Evolutionary conservation across 2,888 invertebrate species (phyloP).

Genomic region (Torymus tubicola): DNA sequence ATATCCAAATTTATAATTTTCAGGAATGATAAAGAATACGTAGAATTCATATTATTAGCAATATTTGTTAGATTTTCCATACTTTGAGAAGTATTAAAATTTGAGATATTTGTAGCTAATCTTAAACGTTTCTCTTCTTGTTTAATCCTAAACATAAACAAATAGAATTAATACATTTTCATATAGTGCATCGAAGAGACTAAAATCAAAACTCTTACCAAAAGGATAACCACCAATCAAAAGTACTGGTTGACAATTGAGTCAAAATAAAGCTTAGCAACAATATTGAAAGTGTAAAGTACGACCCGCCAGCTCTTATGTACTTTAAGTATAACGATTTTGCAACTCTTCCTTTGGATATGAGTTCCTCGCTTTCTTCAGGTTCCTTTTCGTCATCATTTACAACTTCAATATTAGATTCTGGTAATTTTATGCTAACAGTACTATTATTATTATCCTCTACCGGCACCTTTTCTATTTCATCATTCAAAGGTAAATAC

Average conservation of each 20-base stretch:
- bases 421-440: not conserved
- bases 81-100: too few species aligned
- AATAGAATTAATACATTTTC: not conserved
- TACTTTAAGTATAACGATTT: slow-evolving; percentile 83
- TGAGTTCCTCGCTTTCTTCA: slow-evolving; percentile 80
- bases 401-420: slow-evolving; percentile 21
- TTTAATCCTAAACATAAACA: not conserved
- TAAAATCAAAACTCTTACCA: slow-evolving; percentile 79
- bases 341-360: slow-evolving; percentile 82
- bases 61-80: too few species aligned
- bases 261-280: slow-evolving; percentile 80
- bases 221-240: slow-evolving; percentile 87
- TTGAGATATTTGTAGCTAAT: not conserved
- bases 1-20: not conserved
- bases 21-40: not conserved
- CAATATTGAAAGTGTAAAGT: slow-evolving; percentile 78
- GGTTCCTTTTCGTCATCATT: slow-evolving; percentile 70
- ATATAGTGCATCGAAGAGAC: not conserved
- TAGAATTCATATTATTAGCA: not conserved
- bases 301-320: slow-evolving; percentile 83
- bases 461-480: not conserved
- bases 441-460: not conserved
- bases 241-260: slow-evolving; percentile 83
- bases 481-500: not conserved
- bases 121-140: slow-evolving; percentile 29